Conservation (phyloP, 1,140 invertebrate species). For the Caenorhabditis inopinata region DNA sequence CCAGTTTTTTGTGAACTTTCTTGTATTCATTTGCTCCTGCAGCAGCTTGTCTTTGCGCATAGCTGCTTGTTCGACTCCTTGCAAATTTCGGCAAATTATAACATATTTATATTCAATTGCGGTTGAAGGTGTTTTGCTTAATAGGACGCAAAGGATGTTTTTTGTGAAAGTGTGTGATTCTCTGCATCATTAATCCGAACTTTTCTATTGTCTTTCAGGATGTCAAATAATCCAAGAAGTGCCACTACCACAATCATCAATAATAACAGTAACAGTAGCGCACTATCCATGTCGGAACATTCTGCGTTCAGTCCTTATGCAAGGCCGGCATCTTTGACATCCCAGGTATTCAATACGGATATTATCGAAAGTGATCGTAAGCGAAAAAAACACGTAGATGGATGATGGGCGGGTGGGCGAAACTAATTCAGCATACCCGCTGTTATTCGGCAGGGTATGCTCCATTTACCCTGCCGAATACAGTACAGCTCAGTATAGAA, state of each 20-base stretch:
- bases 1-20: conserved; percentile 23
- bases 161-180: neutral
- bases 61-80: neutral
- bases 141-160: neutral
- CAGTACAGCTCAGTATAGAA: no score
- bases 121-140: neutral
- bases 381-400: no score
- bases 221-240: neutral
- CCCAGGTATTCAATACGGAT: no score
- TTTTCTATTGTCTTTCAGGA: neutral
- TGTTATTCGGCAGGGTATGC: no score
- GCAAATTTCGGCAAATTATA: neutral
- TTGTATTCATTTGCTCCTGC: conserved; percentile 7
- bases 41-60: neutral
- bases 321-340: neutral
- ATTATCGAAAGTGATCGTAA: no score
- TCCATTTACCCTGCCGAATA: no score
- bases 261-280: conserved; percentile 26
- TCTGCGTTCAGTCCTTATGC: conserved; percentile 38
- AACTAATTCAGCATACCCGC: no score
- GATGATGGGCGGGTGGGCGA: no score
- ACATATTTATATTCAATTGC: neutral
- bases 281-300: conserved; percentile 22
- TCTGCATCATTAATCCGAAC: no score
- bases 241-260: neutral